Conservation (phyloP, 1,140 invertebrate species). For the Lepidostoma basale region DNA sequence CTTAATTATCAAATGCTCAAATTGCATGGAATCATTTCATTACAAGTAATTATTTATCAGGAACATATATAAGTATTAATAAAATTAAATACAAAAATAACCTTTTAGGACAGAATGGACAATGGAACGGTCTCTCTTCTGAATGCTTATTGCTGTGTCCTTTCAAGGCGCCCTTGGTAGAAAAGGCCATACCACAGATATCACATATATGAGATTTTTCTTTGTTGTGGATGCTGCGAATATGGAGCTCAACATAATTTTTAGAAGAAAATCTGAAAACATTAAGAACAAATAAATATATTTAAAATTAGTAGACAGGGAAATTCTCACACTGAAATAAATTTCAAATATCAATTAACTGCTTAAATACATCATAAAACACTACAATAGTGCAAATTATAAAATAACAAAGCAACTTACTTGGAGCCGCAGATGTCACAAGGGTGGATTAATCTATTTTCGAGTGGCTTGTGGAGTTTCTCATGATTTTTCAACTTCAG, state of each 20-base stretch:
- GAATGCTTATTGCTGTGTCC: conserved; percentile 27
- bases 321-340: background rate
- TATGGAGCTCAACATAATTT: conserved; percentile 30
- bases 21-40: too few species aligned
- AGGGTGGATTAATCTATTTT: conserved; percentile 35
- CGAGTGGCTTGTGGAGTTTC: conserved; percentile 36
- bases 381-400: background rate
- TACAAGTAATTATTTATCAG: too few species aligned
- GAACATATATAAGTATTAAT: too few species aligned
- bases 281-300: too few species aligned
- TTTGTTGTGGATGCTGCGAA: conserved; percentile 33
- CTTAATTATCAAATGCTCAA: too few species aligned
- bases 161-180: conserved; percentile 36
- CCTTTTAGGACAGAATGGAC: conserved; percentile 39
- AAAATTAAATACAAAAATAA: too few species aligned
- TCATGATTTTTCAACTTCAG: conserved; percentile 31
- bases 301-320: too few species aligned
- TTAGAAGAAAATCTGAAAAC: conserved; percentile 37
- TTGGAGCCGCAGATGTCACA: conserved; percentile 37
- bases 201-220: conserved; percentile 35
- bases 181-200: conserved; percentile 38
- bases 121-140: conserved; percentile 23
- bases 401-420: background rate
- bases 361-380: too few species aligned
- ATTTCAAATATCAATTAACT: background rate